Percentiles rank a stretch among this genome's conserved stretches.
Evolutionary conservation across 2,888 invertebrate species (phyloP).

Genomic region (Xestia c-nigrum): DNA sequence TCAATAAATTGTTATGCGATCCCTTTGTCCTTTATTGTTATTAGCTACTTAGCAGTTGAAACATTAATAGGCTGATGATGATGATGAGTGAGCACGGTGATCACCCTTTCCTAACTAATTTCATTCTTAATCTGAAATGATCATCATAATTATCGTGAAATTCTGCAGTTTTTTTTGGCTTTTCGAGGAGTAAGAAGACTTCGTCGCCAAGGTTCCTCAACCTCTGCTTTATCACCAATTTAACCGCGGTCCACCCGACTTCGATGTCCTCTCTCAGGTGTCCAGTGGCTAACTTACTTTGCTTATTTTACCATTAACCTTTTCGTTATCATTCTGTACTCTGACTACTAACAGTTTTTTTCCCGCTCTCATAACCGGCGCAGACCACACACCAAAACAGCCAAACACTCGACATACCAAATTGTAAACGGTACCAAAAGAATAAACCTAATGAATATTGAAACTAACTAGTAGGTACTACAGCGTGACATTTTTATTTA

Average conservation of each 20-base stretch:
- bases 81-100: neutral
- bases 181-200: too few species aligned
- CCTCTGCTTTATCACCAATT: neutral
- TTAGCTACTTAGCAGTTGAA: too few species aligned
- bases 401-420: constrained; percentile 72
- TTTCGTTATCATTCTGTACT: neutral
- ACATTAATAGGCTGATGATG: too few species aligned
- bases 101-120: too few species aligned
- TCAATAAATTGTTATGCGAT: neutral
- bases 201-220: too few species aligned
- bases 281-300: neutral
- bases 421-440: constrained; percentile 74
- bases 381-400: constrained; percentile 28
- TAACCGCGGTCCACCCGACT: neutral
- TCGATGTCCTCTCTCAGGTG: neutral
- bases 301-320: neutral
- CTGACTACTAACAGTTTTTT: too few species aligned
- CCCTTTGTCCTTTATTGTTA: too few species aligned
- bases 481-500: constrained; percentile 82
- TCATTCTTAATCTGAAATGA: neutral
- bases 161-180: neutral
- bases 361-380: neutral
- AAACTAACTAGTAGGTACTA: constrained; percentile 59
- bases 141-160: neutral
- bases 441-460: constrained; percentile 78